These are phyloP conservation scores for Daptonema setosum DNA, from an alignment of 2,888 invertebrate species.

Conservation along the genomic window DNA sequence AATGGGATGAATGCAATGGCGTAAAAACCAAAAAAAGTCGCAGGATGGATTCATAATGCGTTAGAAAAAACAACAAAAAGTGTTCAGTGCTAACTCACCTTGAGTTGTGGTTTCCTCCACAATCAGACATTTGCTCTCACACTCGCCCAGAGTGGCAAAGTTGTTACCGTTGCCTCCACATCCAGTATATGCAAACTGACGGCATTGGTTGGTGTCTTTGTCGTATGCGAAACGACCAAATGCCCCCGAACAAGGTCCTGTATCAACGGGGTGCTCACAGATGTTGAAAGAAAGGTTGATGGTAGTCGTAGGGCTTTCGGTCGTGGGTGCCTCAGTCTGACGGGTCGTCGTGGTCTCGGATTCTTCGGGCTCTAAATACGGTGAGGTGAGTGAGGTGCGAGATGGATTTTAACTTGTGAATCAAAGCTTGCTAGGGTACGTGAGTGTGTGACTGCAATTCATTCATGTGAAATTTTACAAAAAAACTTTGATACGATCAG, in stretches of 20 bases:
- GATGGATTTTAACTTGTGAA: no score
- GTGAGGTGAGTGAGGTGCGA: not conserved
- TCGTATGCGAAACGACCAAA: not conserved
- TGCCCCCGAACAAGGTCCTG: not conserved
- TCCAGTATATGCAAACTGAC: not conserved
- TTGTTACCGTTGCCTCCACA: conserved; percentile 2
- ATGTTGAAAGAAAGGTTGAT: not conserved
- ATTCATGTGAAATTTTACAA: no score
- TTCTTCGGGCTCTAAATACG: not conserved
- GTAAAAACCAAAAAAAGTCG: no score
- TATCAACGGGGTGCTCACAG: not conserved
- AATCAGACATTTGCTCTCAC: not conserved
- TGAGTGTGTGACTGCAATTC: no score
- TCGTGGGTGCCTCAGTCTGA: not conserved
- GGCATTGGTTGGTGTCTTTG: not conserved
- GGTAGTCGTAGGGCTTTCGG: not conserved
- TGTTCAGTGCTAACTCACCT: not conserved
- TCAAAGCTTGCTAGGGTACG: no score
- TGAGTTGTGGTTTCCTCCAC: not conserved
- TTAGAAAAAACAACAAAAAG: no score
- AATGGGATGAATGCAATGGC: no score
- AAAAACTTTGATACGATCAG: no score
- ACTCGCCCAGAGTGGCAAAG: not conserved
- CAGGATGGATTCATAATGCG: no score
- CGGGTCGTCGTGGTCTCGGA: not conserved